These are phyloP conservation scores for Pangasius macronema DNA, from an alignment of 2,797 vertebrate species.

Conservation along the genomic window DNA sequence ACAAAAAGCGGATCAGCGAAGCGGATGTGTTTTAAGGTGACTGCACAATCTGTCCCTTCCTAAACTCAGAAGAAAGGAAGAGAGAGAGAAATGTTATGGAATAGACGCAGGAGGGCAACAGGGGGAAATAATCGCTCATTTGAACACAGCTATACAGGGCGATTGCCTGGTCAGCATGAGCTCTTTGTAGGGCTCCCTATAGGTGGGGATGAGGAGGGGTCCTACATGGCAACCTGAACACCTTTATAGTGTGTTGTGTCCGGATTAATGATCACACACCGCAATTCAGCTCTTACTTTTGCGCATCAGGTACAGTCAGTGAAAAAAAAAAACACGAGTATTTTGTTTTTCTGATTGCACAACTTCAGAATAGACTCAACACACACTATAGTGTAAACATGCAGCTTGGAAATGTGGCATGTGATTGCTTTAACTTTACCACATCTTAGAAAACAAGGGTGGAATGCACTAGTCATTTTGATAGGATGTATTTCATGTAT, in stretches of 20 bases:
- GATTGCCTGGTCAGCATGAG: conserved; percentile 55
- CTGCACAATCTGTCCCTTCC: conserved; percentile 41
- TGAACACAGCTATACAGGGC: conserved; percentile 46
- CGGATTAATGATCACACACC: conserved; percentile 14
- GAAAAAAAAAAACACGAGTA: background rate
- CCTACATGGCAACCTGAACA: conserved; percentile 31
- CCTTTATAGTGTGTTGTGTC: conserved; percentile 26
- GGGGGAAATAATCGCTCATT: conserved; percentile 44
- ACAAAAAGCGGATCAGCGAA: conserved; percentile 48
- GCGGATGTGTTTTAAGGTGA: conserved; percentile 53
- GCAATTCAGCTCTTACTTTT: conserved; percentile 26
- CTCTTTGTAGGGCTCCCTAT: conserved; percentile 36
- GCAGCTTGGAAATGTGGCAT: background rate
- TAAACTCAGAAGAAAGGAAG: conserved; percentile 35
- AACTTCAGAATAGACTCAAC: background rate
- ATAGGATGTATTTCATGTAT: background rate
- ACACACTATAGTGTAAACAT: background rate
- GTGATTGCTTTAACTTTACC: background rate
- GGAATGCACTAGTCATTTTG: background rate
- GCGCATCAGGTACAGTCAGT: background rate
- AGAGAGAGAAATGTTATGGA: conserved; percentile 29
- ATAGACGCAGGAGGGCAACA: conserved; percentile 39
- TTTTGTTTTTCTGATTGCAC: conserved; percentile 9
- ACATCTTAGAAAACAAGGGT: background rate
- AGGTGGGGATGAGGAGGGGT: conserved; percentile 28